These are phyloP conservation scores for Mormyrus hasselquistii DNA, from an alignment of 2,797 vertebrate species.

Conservation along the genomic window DNA sequence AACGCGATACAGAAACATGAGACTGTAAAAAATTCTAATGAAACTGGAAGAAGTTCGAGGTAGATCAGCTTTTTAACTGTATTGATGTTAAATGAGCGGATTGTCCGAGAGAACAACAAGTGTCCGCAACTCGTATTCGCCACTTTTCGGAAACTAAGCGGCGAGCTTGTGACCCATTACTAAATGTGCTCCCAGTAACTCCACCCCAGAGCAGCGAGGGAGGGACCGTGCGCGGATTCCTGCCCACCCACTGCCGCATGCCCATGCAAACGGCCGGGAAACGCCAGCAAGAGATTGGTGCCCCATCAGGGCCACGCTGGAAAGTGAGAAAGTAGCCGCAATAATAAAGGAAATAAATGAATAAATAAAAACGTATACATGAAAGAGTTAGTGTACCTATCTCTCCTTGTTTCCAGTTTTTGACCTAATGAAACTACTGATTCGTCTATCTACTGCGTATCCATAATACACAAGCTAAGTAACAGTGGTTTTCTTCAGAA, in stretches of 20 bases:
- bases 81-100: slow-evolving; percentile 52
- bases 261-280: slow-evolving; percentile 16
- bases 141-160: slow-evolving; percentile 60
- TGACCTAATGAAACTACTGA: background rate
- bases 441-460: background rate
- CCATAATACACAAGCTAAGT: background rate
- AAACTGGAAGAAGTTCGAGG: slow-evolving; percentile 50
- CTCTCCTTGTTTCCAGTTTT: background rate
- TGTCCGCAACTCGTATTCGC: slow-evolving; percentile 58
- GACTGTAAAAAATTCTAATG: slow-evolving; percentile 39
- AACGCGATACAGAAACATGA: slow-evolving; percentile 31
- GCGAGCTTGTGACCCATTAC: slow-evolving; percentile 58
- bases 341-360: background rate
- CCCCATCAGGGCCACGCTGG: background rate
- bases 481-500: background rate
- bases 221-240: slow-evolving; percentile 32
- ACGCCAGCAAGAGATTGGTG: background rate
- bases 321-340: background rate
- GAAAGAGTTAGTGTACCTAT: background rate
- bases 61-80: slow-evolving; percentile 54
- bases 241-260: slow-evolving; percentile 46
- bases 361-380: background rate
- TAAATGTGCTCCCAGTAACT: slow-evolving; percentile 57
- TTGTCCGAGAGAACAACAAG: slow-evolving; percentile 61
- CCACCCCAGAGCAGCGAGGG: slow-evolving; percentile 51